These are phyloP conservation scores for Aporrectodea caliginosa DNA, from an alignment of 1,140 invertebrate species.

Conservation along the genomic window DNA sequence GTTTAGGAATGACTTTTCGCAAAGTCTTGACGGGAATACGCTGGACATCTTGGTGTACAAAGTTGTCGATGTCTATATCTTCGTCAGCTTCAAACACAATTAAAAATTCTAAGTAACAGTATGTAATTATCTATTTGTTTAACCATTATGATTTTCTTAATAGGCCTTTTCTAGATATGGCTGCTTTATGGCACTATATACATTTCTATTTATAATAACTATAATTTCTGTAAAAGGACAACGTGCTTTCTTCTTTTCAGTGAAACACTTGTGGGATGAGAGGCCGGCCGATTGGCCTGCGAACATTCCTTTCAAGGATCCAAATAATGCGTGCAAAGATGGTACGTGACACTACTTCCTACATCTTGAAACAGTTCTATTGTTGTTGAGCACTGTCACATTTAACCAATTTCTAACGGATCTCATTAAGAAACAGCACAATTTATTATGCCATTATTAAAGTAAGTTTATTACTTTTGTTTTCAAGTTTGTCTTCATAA, in stretches of 20 bases:
- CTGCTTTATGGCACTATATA: too few relatives aligned
- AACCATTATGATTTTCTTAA: neutral
- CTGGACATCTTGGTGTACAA: slow-evolving; percentile 6
- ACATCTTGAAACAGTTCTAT: too few relatives aligned
- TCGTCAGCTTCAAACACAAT: slow-evolving; percentile 1
- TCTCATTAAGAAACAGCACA: too few relatives aligned
- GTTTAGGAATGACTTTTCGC: slow-evolving; percentile 19
- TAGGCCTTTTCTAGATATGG: too few relatives aligned
- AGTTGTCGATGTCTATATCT: slow-evolving; percentile 12
- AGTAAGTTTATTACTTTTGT: too few relatives aligned
- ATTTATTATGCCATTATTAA: too few relatives aligned
- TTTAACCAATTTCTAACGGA: too few relatives aligned
- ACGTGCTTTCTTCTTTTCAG: neutral
- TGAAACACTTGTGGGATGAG: slow-evolving; percentile 23
- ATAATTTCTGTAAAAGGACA: neutral
- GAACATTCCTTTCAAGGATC: slow-evolving; percentile 24
- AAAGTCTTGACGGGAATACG: slow-evolving; percentile 16
- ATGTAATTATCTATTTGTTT: too few relatives aligned
- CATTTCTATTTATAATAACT: neutral
- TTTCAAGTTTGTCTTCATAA: too few relatives aligned
- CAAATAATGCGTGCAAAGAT: slow-evolving; percentile 18
- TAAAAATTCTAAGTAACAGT: neutral
- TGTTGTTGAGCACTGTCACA: too few relatives aligned
- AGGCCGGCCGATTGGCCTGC: slow-evolving; percentile 19
- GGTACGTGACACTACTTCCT: too few relatives aligned